These are phyloP conservation scores for Zapus hudsonius DNA, from an alignment of 2,113 vertebrate species.

Conservation along the genomic window DNA sequence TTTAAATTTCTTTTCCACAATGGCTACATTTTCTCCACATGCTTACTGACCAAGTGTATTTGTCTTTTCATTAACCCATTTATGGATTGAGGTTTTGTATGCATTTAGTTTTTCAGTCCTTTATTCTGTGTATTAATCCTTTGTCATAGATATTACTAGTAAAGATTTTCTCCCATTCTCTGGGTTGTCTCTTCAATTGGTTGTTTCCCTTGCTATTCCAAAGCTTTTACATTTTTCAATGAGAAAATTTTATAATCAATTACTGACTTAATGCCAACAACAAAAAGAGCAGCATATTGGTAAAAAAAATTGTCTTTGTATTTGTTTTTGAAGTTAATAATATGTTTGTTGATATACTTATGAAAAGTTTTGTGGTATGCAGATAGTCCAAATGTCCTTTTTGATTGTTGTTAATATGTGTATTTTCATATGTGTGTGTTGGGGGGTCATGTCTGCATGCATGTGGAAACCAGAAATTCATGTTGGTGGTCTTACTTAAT, in stretches of 20 bases:
- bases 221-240: not conserved
- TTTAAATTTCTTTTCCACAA: not conserved
- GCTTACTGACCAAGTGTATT: not conserved
- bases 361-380: not conserved
- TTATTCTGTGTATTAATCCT: not conserved
- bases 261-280: not conserved
- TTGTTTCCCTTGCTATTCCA: not conserved
- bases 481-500: too few species aligned
- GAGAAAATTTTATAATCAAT: not conserved
- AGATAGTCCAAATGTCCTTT: not conserved
- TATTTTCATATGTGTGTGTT: too few species aligned
- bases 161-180: not conserved
- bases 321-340: conserved; percentile 27
- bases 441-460: too few species aligned
- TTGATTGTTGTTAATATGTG: not conserved
- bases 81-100: not conserved
- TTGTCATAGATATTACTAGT: not conserved
- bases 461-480: too few species aligned
- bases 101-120: not conserved
- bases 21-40: not conserved
- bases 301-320: not conserved
- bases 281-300: not conserved
- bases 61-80: not conserved
- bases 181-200: not conserved
- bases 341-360: not conserved